Evolutionary conservation across 2,113 vertebrate genomes (phyloP), one percentile per base, ranked within the genome.

Genomic region (Perccottus glenii): DNA sequence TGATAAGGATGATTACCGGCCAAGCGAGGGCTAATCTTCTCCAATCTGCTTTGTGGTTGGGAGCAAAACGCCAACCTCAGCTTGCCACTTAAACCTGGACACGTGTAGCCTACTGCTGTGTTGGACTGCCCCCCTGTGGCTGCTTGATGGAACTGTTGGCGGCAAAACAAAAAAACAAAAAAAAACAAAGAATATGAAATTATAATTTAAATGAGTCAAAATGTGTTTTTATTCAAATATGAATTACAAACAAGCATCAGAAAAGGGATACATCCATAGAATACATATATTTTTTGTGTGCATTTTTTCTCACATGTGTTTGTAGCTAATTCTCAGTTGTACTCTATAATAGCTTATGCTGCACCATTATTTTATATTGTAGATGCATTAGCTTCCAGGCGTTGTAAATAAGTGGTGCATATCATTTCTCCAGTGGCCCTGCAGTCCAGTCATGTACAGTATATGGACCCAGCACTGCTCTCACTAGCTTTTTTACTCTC

Each of bases 41-140:
- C 78, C 59, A 70, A 88, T 89, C 87, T 90, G 79, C 82, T 85
- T 78, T 82, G 86, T 64, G 77, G 80, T 85, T 45, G 59, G 74
- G 71, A 70, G 82, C 19, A 78, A 81, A 64, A 86, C 67, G 67
- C 53, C 80, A 84, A 80, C 80, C 85, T 90, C 82, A 78, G 73
- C 55, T 47, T 70, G 72, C 74, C 77, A 75, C 63, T 69, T 76
- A 81, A 70, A 67, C 15, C 76, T 50, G 77, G n/a, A 7, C 6
- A n/a, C 47, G 11, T 0, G 16, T 12, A 44, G 19, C 19, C 19
- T 45, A 88, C 56, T 40, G 74, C 81, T 92, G 88, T 93, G 92
- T 92, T 94, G 85, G 94, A 94, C 93, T 96, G 94, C 92, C 95
- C 90, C 92, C 95, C 67, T 75, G 90, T 92, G 96, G 78, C 40